Base-by-base conservation (phyloP, 1,140 invertebrate species). In the Saccostrea glomerata region DNA sequence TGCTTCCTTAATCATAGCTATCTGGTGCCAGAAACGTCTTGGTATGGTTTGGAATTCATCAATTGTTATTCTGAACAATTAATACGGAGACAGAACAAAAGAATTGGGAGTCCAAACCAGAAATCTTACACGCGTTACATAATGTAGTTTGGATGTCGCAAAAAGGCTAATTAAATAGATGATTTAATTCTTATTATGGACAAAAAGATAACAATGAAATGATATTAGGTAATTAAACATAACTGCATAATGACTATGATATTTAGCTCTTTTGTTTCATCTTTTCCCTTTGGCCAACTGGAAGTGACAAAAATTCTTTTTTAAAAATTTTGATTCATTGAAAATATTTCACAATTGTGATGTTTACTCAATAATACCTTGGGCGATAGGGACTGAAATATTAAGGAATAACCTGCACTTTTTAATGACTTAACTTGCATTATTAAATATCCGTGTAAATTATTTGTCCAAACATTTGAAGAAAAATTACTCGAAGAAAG, bases 381-480 rank as follows among this genome's bases (percentile, higher is more conserved):
- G 25, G 70, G 70, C 58, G 70, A 12, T 77, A 30, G 15, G 17
- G 30, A 30, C 25, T 77, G 25, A 30, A 77, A 77, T 36, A 13
- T 77, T 77, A 77, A 11, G 2, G 11, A 30, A 15, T 36, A 11
- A 30, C 70, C 13, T 77, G 25, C 25, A 77, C 13, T 77, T 36
- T 30, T 36, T 15, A 0, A 77, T 25, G 30, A 36, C 23, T 30
- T 77, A 36, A 77, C 12, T 4, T 36, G 15, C 30, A 47, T 36
- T 36, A 77, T 77, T 30, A 77, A 77, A 30, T 36, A 25, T 17
- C 25, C 70, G 23, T 77, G 70, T 77, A 17, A 77, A 36, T 36
- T 20, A 36, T 77, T 30, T 77, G 70, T 6, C 70, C 70, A 77
- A 77, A 77, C 25, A 77, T 77, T 77, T 36, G 30, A 77, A 77